phyloP scores from a whole-genome alignment of 2,888 invertebrate genomes.

The Callinectes sapidus region DNA sequence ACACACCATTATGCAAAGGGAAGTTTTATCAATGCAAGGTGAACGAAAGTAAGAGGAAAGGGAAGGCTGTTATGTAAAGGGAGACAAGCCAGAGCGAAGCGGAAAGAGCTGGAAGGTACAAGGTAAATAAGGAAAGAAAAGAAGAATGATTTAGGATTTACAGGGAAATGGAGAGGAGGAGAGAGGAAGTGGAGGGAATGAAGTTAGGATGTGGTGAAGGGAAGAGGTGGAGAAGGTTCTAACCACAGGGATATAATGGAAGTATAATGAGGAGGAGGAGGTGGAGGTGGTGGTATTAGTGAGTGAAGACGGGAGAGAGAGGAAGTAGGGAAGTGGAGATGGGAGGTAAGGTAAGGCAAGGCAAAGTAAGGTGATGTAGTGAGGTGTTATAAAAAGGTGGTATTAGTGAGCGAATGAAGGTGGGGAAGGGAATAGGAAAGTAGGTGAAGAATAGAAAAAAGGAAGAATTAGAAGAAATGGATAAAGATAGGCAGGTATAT shows the following conservation, averaged over 20 bases:
- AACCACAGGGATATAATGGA: neutral
- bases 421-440: too few species aligned
- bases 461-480: too few species aligned
- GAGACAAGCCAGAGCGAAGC: neutral
- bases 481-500: too few species aligned
- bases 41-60: neutral
- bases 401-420: too few species aligned
- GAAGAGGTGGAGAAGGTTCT: neutral
- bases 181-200: too few species aligned
- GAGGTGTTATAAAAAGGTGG: too few species aligned
- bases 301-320: neutral
- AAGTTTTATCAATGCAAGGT: neutral
- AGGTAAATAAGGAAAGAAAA: neutral
- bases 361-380: too few species aligned
- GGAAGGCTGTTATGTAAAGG: neutral
- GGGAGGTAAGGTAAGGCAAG: too few species aligned
- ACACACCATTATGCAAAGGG: neutral
- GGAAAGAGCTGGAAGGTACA: neutral
- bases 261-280: neutral
- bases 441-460: too few species aligned
- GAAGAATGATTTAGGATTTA: neutral
- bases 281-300: neutral
- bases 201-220: neutral
- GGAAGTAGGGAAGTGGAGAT: too few species aligned
- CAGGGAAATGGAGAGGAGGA: neutral